These are phyloP conservation scores for Phyllotreta striolata DNA, from an alignment of 2,888 invertebrate species.

Conservation along the genomic window DNA sequence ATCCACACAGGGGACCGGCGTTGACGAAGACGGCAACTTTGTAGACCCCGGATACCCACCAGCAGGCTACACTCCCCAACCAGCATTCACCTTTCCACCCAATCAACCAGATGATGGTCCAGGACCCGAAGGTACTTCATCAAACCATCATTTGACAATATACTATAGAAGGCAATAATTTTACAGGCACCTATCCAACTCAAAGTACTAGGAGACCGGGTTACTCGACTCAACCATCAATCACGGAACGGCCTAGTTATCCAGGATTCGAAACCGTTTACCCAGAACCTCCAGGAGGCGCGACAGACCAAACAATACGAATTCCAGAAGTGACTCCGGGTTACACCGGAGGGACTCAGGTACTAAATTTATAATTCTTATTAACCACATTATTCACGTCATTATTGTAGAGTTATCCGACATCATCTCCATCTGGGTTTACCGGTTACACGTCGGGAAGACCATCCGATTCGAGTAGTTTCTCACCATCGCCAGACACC, in stretches of 20 bases:
- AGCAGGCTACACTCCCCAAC: slow-evolving; percentile 56
- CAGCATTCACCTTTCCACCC: slow-evolving; percentile 53
- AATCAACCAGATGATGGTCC: slow-evolving; percentile 52
- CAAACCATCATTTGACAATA: background rate
- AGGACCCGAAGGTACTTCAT: slow-evolving; percentile 23
- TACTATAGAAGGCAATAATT: no score
- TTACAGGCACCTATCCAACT: slow-evolving; percentile 32
- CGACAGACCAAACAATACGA: slow-evolving; percentile 9
- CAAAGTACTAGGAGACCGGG: slow-evolving; percentile 34
- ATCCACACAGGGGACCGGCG: slow-evolving; percentile 25
- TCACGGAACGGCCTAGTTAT: slow-evolving; percentile 14
- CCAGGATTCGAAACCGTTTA: slow-evolving; percentile 7
- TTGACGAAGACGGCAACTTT: slow-evolving; percentile 37
- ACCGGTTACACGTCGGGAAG: slow-evolving; percentile 54
- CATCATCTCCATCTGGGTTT: slow-evolving; percentile 25
- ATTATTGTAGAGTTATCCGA: slow-evolving; percentile 16
- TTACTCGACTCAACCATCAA: slow-evolving; percentile 21
- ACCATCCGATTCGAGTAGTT: slow-evolving; percentile 38
- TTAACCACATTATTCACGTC: background rate
- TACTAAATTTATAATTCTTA: background rate
- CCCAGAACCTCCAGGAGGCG: slow-evolving; percentile 7
- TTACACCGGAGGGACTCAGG: slow-evolving; percentile 18
- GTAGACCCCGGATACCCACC: slow-evolving; percentile 52
- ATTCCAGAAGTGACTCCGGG: slow-evolving; percentile 21
- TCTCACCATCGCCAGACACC: slow-evolving; percentile 26